phyloP scores from a whole-genome alignment of 2,797 vertebrate species.

The Aselliscus stoliczkanus region DNA sequence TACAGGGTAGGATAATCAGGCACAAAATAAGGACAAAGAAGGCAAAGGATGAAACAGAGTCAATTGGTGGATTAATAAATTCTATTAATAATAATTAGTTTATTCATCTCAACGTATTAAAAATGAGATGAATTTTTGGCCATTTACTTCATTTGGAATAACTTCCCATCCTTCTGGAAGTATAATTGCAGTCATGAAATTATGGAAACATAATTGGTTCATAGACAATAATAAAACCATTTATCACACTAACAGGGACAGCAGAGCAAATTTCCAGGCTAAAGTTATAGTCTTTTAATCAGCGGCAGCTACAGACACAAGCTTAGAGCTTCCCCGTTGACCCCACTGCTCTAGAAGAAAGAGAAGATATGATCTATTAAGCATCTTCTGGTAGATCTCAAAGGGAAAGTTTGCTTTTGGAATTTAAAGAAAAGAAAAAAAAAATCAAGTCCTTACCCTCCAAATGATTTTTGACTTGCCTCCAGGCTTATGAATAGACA shows the following conservation, averaged over 20 bases:
- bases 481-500: not conserved
- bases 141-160: conserved; percentile 22
- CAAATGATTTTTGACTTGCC: not conserved
- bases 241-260: conserved; percentile 12
- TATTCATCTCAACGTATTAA: not conserved
- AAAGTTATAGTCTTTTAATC: not conserved
- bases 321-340: not conserved
- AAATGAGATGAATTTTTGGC: rapidly evolving
- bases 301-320: not conserved
- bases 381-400: not conserved
- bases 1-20: not conserved
- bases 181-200: not conserved
- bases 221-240: not conserved
- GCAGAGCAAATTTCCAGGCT: conserved; percentile 7
- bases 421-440: not conserved
- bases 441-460: not conserved
- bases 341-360: not conserved
- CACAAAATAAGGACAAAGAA: not conserved
- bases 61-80: not conserved
- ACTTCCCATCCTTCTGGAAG: not conserved
- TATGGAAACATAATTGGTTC: conserved; percentile 20
- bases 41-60: not conserved
- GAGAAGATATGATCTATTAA: not conserved
- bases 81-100: conserved; percentile 20
- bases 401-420: not conserved